Evolutionary conservation across 2,888 invertebrate genomes (phyloP).

Genomic region (Parnassius apollo): DNA sequence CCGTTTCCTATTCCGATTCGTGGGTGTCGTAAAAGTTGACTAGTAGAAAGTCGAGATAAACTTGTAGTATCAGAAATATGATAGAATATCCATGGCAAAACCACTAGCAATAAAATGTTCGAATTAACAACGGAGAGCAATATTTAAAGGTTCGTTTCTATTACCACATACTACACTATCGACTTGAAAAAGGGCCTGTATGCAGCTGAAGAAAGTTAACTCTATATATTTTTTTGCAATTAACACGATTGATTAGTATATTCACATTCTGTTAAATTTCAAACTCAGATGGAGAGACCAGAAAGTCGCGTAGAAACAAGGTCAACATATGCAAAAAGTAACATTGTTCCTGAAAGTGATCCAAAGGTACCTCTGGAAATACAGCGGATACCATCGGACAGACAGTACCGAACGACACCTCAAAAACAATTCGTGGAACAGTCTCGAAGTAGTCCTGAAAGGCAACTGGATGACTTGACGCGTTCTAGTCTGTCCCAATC

Average conservation of each 20-base stretch:
- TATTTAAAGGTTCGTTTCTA: too few species aligned
- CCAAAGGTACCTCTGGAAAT: constrained; percentile 32
- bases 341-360: constrained; percentile 35
- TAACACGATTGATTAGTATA: not conserved
- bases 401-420: constrained; percentile 30
- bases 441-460: constrained; percentile 28
- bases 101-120: too few species aligned
- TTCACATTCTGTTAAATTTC: constrained; percentile 1
- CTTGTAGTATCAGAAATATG: too few species aligned
- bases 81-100: too few species aligned
- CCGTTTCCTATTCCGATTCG: too few species aligned
- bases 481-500: constrained; percentile 1
- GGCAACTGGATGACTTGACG: constrained; percentile 13
- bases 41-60: too few species aligned
- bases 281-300: constrained; percentile 30
- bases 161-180: too few species aligned
- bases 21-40: too few species aligned
- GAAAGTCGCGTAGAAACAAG: constrained; percentile 36
- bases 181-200: too few species aligned
- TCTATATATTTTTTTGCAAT: too few species aligned
- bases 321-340: constrained; percentile 27
- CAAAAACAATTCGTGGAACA: constrained; percentile 26
- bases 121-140: too few species aligned
- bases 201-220: too few species aligned
- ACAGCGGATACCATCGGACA: constrained; percentile 33